phyloP scores from a whole-genome alignment of 2,888 invertebrate species.

The Synanthedon vespiformis region DNA sequence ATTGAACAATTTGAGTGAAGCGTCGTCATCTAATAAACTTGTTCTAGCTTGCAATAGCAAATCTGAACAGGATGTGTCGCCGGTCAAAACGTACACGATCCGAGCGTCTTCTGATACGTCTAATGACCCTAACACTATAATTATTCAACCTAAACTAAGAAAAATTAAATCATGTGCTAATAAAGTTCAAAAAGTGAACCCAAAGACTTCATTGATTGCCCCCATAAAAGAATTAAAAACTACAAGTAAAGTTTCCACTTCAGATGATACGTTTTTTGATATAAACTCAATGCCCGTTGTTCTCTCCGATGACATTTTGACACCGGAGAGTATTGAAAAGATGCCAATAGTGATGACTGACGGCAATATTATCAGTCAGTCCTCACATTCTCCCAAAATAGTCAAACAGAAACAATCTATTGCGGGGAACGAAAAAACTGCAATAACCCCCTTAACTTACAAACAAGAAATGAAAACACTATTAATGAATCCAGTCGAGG shows the following conservation, averaged over 20 bases:
- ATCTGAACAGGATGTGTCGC: slow-evolving; percentile 35
- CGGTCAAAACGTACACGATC: slow-evolving; percentile 58
- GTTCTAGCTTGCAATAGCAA: slow-evolving; percentile 46
- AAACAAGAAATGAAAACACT: slow-evolving; percentile 53
- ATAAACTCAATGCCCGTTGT: slow-evolving; percentile 84
- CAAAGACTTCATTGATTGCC: slow-evolving; percentile 37
- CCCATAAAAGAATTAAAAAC: slow-evolving; percentile 29
- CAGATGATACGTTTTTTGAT: slow-evolving; percentile 72
- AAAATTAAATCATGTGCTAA: slow-evolving; percentile 39
- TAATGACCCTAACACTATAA: slow-evolving; percentile 42
- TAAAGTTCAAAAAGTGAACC: slow-evolving; percentile 48
- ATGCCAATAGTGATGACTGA: slow-evolving; percentile 74
- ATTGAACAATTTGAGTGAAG: slow-evolving; percentile 42
- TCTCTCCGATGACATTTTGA: slow-evolving; percentile 76
- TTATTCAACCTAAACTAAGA: slow-evolving; percentile 51
- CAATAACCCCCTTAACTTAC: slow-evolving; percentile 24
- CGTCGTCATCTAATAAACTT: slow-evolving; percentile 49
- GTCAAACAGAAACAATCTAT: slow-evolving; percentile 20
- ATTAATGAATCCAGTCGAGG: slow-evolving; percentile 38
- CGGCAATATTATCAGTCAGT: slow-evolving; percentile 43
- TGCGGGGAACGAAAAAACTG: slow-evolving; percentile 39
- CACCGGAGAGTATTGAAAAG: slow-evolving; percentile 76
- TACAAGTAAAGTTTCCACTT: slow-evolving; percentile 7
- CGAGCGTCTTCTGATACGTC: slow-evolving; percentile 42
- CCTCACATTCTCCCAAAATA: slow-evolving; percentile 35